phyloP scores from a whole-genome alignment of 2,888 invertebrate species.

The Xestia c-nigrum region DNA sequence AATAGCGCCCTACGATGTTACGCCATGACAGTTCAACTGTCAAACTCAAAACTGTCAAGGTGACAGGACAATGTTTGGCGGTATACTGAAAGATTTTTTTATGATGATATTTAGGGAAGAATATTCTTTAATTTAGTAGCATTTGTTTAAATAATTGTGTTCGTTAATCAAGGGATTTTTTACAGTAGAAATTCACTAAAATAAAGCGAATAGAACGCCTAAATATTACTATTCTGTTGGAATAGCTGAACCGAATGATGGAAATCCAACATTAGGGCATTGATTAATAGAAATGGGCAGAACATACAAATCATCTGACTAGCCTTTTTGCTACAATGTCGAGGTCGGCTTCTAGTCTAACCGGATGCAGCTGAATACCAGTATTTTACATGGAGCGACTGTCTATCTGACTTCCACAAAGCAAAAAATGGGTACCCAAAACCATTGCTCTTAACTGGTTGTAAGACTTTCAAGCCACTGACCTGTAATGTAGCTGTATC shows the following conservation, averaged over 20 bases:
- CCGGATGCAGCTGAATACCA: background rate
- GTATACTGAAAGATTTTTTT: conserved; percentile 24
- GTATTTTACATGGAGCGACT: no score
- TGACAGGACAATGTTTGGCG: conserved; percentile 48
- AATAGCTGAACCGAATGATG: background rate
- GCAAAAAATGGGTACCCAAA: background rate
- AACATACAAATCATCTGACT: background rate
- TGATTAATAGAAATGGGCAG: background rate
- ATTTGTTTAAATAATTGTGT: background rate
- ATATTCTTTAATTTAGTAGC: conserved; percentile 13
- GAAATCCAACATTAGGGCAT: background rate
- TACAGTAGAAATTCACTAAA: background rate
- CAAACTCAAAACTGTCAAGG: conserved; percentile 48
- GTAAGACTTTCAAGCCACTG: background rate
- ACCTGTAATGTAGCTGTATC: background rate
- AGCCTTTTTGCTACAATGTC: background rate
- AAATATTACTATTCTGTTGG: background rate
- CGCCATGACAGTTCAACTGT: conserved; percentile 70
- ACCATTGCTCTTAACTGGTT: background rate
- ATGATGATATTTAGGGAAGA: background rate
- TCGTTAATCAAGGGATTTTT: background rate
- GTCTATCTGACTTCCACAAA: background rate
- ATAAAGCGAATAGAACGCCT: background rate
- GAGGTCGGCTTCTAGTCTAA: background rate
- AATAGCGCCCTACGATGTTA: conserved; percentile 73